Percentiles rank a stretch among this genome's conserved stretches.
phyloP scores from a whole-genome alignment of 1,140 invertebrate genomes.

The Lucilia cuprina region DNA sequence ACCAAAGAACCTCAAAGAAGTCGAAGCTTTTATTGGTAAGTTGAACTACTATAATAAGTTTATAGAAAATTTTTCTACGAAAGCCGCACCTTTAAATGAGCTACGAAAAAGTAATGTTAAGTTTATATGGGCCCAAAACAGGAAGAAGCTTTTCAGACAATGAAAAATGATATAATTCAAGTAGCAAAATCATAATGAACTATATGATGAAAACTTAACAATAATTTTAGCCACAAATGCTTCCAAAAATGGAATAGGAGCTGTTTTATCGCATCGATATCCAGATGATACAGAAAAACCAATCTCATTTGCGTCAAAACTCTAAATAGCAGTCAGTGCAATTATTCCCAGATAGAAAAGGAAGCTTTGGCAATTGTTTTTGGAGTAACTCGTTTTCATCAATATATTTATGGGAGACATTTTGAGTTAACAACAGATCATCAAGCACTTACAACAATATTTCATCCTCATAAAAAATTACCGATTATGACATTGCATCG shows the following conservation, averaged over 20 bases:
- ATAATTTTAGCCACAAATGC: not conserved
- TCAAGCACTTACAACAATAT: constrained; percentile 16
- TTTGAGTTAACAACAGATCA: constrained; percentile 6
- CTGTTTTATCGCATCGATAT: constrained; percentile 62
- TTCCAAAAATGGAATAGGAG: constrained; percentile 59
- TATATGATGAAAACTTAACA: not conserved
- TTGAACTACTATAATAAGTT: constrained; percentile 23
- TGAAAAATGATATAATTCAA: not conserved
- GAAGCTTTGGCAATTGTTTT: not conserved
- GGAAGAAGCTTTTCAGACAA: not conserved
- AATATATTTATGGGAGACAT: constrained; percentile 15
- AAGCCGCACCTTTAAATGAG: not conserved
- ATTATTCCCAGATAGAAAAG: not conserved
- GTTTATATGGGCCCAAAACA: not conserved
- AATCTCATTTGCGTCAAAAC: constrained; percentile 41
- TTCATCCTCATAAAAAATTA: constrained; percentile 15
- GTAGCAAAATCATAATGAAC: not conserved
- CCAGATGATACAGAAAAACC: constrained; percentile 56
- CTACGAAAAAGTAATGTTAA: not conserved
- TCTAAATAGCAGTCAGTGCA: constrained; percentile 42
- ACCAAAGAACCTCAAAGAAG: constrained; percentile 1
- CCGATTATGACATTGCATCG: not conserved
- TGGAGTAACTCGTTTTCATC: constrained; percentile 20
- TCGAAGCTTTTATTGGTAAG: constrained; percentile 19
- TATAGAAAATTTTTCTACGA: constrained; percentile 14